A percentile compares a stretch with the other conserved stretches of the same genome.
phyloP scores from a whole-genome alignment of 2,797 vertebrate genomes.

The Halcyon smyrnensis region DNA sequence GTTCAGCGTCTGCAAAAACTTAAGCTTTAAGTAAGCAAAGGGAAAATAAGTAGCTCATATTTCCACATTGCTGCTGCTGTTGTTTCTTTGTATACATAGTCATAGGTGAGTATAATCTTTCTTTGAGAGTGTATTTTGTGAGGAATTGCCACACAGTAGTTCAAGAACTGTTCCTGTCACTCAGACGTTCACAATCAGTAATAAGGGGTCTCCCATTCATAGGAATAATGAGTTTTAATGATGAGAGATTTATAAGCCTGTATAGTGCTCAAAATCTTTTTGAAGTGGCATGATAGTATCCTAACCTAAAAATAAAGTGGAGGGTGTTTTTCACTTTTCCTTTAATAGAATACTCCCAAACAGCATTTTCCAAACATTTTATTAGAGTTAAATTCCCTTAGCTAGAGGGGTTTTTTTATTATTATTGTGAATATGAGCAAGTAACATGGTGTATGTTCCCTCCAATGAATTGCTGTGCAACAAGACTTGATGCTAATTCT shows the following conservation, averaged over 20 bases:
- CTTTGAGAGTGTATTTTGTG: constrained; percentile 53
- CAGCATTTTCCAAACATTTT: constrained; percentile 70
- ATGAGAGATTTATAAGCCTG: constrained; percentile 35
- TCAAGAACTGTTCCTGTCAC: constrained; percentile 59
- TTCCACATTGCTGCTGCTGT: constrained; percentile 17
- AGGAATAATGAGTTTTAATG: constrained; percentile 51
- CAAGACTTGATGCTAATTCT: constrained; percentile 79
- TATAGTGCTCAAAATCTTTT: constrained; percentile 14
- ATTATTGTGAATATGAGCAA: constrained; percentile 65
- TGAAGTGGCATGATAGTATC: background rate
- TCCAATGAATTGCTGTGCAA: constrained; percentile 77
- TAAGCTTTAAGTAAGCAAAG: constrained; percentile 22
- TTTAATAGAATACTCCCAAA: constrained; percentile 53
- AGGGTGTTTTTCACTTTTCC: constrained; percentile 18
- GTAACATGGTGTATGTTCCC: constrained; percentile 61
- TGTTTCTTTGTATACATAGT: constrained; percentile 30
- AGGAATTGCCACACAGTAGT: constrained; percentile 19
- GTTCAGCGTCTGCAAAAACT: background rate
- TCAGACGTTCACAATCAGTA: constrained; percentile 64
- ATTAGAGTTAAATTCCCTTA: constrained; percentile 69
- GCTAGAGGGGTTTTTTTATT: constrained; percentile 48
- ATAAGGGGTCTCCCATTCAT: constrained; percentile 12
- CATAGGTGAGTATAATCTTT: constrained; percentile 62
- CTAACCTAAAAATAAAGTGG: constrained; percentile 28
- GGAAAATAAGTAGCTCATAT: constrained; percentile 50